These are phyloP conservation scores for Hartigia nigra DNA, from an alignment of 2,888 invertebrate species.

Conservation along the genomic window DNA sequence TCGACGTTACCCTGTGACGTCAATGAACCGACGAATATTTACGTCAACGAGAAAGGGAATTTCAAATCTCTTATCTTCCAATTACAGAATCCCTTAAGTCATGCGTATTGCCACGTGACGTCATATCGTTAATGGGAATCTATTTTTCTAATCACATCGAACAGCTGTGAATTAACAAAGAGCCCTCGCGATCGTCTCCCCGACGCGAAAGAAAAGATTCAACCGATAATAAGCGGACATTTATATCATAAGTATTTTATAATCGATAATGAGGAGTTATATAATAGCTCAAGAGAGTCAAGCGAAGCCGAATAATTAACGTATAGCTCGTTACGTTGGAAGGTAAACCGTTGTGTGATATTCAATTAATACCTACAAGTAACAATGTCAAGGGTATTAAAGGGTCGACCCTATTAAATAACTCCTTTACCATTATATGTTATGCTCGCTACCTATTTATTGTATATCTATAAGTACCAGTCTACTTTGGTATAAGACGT, in stretches of 20 bases:
- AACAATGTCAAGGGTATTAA: not conserved
- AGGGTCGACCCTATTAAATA: not conserved
- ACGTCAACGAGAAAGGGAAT: not conserved
- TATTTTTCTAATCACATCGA: not conserved
- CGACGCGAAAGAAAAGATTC: not conserved
- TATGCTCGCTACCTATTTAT: not conserved
- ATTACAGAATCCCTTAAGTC: not conserved
- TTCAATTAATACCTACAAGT: not conserved
- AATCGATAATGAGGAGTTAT: not conserved
- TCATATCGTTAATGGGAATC: not conserved
- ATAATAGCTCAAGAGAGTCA: not conserved
- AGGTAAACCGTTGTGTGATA: not conserved
- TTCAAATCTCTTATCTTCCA: not conserved
- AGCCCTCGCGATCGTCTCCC: fast-evolving
- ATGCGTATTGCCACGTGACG: not conserved
- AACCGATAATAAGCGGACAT: not conserved
- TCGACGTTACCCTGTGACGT: not conserved
- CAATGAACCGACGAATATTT: not conserved
- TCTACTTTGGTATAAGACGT: not conserved
- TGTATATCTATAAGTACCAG: not conserved
- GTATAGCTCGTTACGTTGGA: not conserved
- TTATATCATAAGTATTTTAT: not conserved
- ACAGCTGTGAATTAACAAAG: not conserved
- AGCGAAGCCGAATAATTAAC: not conserved
- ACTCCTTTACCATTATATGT: not conserved